Base-by-base conservation (phyloP, 2,113 vertebrate species). In the Heteronetta atricapilla region DNA sequence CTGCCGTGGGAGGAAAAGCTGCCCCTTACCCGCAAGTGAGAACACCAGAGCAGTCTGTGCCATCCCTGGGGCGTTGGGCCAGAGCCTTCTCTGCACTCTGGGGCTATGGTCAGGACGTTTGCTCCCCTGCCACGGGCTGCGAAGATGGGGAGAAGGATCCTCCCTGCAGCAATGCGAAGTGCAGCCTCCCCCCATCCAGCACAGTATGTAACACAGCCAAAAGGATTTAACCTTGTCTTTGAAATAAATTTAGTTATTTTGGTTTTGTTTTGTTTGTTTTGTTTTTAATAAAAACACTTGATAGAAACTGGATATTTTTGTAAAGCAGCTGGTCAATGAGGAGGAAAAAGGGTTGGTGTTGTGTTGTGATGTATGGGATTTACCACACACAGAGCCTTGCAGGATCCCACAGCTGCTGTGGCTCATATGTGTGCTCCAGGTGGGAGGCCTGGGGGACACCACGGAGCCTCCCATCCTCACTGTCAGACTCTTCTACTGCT, bases 241-340 rank as follows among this genome's bases (percentile, higher is more conserved):
- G 73, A 86, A 70, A 80, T 58, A 70, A 94, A 80, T 89, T 89
- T 59, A 55, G 89, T 75, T 72, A 34, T 58, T 63, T 62, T 68
- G 72, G 29, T 67, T 81, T 50, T 38, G 2, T 64, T 36, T 13
- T 31, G 7, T 38, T 44, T 31, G 7, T 38, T 44, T 31, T 80
- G 44, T 90, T 87, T 94, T 87, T 56, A 95, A 95, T 96, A 97
- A 96, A 96, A 96, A 90, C 48, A 46, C 64, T 91, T 92, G 52
- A 77, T 68, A 63, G 69, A 91, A 94, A 77, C 8, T 15, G 44
- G 12, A 1, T 50, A 3, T 58, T 50, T 64, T 64, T 42, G 16
- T 3, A 0, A 63, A 79, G 23, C 11, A 82, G 7, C 44, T 46
- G 59, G 17, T 59, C 17, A 89, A 13, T 2, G 34, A 78, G 13